Conservation (phyloP, 2,113 vertebrate species). For the Hyaena hyaena region DNA sequence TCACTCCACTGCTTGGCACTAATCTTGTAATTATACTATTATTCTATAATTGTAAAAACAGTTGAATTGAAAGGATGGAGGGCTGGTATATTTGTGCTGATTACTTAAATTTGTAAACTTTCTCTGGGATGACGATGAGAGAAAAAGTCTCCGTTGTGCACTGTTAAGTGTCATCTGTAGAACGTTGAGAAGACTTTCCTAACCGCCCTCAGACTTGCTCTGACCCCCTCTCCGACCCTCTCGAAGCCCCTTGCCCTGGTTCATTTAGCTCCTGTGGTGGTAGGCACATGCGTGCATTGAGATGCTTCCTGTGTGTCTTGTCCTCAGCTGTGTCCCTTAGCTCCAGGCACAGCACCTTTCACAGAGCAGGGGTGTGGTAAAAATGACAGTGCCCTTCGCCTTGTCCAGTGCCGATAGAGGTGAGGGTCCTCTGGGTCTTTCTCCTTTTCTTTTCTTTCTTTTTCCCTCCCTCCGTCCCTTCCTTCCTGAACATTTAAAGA, state of each 20-base stretch:
- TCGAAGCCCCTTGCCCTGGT: not conserved
- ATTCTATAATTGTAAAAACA: not conserved
- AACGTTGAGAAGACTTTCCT: not conserved
- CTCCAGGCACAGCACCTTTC: not conserved
- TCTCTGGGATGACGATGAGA: not conserved
- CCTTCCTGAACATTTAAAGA: not conserved
- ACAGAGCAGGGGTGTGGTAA: not conserved
- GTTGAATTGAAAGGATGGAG: not conserved
- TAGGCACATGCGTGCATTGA: accelerated
- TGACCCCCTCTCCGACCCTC: not conserved
- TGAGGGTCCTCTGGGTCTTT: not conserved
- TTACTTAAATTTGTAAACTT: not conserved
- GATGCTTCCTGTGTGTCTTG: not conserved
- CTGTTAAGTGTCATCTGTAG: not conserved
- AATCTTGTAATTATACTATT: not conserved
- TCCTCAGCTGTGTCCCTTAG: not conserved
- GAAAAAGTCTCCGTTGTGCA: not conserved
- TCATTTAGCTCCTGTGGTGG: not conserved
- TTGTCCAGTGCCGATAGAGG: not conserved
- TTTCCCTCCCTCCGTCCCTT: not conserved
- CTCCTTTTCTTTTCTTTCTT: not conserved
- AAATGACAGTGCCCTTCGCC: not conserved
- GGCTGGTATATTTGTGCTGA: not conserved
- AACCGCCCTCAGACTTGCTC: not conserved
- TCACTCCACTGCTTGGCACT: not conserved